Percentiles rank a stretch among this genome's conserved stretches.
These are phyloP conservation scores for Sarcophaga peregrina DNA, from an alignment of 1,140 invertebrate genomes.

Conservation along the genomic window DNA sequence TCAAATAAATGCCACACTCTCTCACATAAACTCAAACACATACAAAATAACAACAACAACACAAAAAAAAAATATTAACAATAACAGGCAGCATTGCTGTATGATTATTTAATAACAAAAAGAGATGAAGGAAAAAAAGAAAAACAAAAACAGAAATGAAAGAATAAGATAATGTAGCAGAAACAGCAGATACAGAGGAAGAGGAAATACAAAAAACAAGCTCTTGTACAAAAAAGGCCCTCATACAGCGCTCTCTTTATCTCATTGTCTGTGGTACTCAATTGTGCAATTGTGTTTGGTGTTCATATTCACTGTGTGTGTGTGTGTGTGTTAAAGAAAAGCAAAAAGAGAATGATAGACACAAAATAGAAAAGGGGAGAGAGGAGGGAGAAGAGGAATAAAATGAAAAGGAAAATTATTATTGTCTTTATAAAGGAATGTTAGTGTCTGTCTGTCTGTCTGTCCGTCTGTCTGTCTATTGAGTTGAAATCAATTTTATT, in stretches of 20 bases:
- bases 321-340: no score
- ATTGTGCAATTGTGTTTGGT: no score
- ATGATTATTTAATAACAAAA: not conserved
- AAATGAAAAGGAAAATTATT: no score
- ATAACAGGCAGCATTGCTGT: not conserved
- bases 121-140: not conserved
- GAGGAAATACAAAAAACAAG: not conserved
- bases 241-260: not conserved
- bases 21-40: not conserved
- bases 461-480: no score
- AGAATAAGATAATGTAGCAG: not conserved
- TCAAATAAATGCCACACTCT: not conserved
- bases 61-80: not conserved
- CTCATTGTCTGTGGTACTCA: not conserved
- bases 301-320: not conserved
- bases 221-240: not conserved
- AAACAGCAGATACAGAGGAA: not conserved
- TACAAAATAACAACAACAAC: not conserved
- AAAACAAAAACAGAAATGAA: not conserved
- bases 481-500: slow-evolving; percentile 20
- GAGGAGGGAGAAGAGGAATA: not conserved
- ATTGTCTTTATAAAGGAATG: no score
- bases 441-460: no score
- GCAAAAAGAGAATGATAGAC: no score
- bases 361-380: not conserved